Conservation (phyloP, 2,888 invertebrate species). For the Brachylomia viminalis region DNA sequence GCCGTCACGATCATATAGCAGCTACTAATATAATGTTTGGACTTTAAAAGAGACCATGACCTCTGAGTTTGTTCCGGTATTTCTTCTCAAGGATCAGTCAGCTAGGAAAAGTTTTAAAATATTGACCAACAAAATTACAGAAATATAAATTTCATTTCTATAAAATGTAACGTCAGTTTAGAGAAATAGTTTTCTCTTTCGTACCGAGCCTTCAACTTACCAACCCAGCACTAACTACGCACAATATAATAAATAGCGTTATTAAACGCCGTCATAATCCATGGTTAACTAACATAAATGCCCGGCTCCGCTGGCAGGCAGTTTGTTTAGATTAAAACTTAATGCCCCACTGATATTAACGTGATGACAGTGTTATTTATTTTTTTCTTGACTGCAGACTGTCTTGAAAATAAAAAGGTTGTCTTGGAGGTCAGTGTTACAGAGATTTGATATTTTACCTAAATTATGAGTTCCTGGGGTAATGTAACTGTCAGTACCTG, state of each 20-base stretch:
- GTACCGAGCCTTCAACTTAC: conserved; percentile 2
- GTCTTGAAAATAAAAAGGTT: conserved; percentile 18
- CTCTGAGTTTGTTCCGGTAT: too few species aligned
- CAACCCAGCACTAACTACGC: conserved; percentile 23
- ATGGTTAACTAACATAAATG: conserved; percentile 89
- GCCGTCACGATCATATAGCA: too few species aligned
- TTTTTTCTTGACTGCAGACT: conserved; percentile 45
- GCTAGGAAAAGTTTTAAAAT: too few species aligned
- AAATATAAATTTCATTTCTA: too few species aligned
- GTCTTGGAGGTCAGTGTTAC: background rate
- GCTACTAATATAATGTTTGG: too few species aligned
- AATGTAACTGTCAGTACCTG: background rate
- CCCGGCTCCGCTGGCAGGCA: conserved; percentile 76
- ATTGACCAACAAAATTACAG: too few species aligned
- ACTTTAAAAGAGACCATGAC: too few species aligned
- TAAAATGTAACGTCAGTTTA: background rate
- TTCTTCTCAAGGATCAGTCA: too few species aligned
- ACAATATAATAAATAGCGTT: conserved; percentile 80
- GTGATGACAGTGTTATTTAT: conserved; percentile 61
- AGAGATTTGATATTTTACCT: background rate
- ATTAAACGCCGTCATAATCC: conserved; percentile 85
- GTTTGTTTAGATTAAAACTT: conserved; percentile 89
- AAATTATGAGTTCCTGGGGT: background rate
- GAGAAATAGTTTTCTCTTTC: conserved; percentile 2
- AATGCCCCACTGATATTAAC: conserved; percentile 80